Percentiles rank a stretch among this genome's conserved stretches.
Evolutionary conservation across 2,113 vertebrate species (phyloP).

Genomic region (Ptychochromis oligacanthus): DNA sequence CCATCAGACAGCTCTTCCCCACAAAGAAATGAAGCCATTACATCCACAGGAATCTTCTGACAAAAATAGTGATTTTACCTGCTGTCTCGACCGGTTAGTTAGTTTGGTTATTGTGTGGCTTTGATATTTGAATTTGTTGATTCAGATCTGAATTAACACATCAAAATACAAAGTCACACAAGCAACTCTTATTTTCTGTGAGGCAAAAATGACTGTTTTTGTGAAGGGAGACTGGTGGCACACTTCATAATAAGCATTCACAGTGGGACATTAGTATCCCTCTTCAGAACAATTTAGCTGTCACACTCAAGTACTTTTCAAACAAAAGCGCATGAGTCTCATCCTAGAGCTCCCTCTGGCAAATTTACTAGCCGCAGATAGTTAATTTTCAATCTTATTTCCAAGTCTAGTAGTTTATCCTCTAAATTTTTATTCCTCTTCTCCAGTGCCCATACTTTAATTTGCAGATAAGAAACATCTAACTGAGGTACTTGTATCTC

Average conservation of each 20-base stretch:
- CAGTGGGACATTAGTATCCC: neutral
- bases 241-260: neutral
- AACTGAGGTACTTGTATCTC: neutral
- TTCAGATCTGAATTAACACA: no score
- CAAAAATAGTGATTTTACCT: no score
- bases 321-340: neutral
- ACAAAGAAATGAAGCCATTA: no score
- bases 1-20: no score
- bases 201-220: no score
- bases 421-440: neutral
- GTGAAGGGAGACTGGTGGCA: neutral
- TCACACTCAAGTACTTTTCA: neutral
- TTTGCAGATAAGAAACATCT: neutral
- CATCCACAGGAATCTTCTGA: no score
- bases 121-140: no score
- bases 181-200: no score
- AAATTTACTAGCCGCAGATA: neutral
- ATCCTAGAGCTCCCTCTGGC: neutral
- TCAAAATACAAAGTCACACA: no score
- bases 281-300: neutral
- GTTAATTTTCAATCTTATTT: neutral
- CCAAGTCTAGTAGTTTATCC: neutral
- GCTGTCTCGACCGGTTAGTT: no score
- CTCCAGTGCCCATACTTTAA: neutral
- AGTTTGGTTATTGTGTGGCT: no score